Percentiles rank a stretch among this genome's conserved stretches.
phyloP scores from a whole-genome alignment of 2,888 invertebrate genomes.

The Fissipunctia ypsillon region DNA sequence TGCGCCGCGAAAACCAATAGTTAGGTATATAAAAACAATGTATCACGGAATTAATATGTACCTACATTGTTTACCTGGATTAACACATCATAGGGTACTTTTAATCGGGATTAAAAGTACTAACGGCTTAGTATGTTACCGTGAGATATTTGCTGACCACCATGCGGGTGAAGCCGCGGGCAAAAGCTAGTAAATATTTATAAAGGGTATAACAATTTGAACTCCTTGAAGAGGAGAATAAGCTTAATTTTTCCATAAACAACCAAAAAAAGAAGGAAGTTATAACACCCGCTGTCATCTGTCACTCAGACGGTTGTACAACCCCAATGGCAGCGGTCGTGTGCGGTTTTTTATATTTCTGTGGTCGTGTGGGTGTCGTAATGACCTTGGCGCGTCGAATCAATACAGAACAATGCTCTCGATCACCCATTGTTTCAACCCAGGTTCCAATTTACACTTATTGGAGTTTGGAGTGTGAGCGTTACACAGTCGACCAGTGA shows the following conservation, averaged over 20 bases:
- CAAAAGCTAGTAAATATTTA: no score
- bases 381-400: slow-evolving; percentile 78
- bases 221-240: background rate
- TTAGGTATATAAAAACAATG: no score
- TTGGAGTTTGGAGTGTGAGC: slow-evolving; percentile 43
- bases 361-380: slow-evolving; percentile 73
- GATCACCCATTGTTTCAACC: slow-evolving; percentile 79
- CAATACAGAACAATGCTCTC: slow-evolving; percentile 78
- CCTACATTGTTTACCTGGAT: no score
- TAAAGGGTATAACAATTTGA: background rate
- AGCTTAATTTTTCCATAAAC: background rate
- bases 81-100: no score
- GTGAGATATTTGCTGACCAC: no score
- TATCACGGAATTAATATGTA: no score
- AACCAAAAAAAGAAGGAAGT: slow-evolving; percentile 34
- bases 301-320: slow-evolving; percentile 57
- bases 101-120: no score
- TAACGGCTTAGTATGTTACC: no score
- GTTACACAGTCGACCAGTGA: slow-evolving; percentile 54
- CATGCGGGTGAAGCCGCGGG: no score
- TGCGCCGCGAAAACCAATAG: no score
- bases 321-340: slow-evolving; percentile 59
- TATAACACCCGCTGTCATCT: slow-evolving; percentile 61
- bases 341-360: no score
- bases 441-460: slow-evolving; percentile 65